These are phyloP conservation scores for Orthonychiurus folsomi DNA, from an alignment of 2,888 invertebrate genomes.

Conservation along the genomic window DNA sequence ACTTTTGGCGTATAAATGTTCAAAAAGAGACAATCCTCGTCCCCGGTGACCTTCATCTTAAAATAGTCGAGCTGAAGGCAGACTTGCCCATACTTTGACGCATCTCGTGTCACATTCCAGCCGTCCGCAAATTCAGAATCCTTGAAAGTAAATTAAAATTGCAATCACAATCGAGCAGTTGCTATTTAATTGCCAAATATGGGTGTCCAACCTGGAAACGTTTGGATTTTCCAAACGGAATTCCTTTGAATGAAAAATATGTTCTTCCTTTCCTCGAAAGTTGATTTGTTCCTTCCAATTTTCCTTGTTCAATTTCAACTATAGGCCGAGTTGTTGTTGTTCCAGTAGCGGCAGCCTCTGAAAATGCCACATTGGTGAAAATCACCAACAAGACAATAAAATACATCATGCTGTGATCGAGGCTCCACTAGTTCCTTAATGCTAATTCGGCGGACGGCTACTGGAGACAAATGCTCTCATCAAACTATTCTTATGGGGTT, in stretches of 20 bases:
- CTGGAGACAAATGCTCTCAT: too few relatives aligned
- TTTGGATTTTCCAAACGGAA: conserved; percentile 20
- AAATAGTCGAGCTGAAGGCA: conserved; percentile 23
- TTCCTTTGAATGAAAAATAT: conserved; percentile 17
- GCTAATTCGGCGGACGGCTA: too few relatives aligned
- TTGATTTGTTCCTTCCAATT: conserved; percentile 14
- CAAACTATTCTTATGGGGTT: too few relatives aligned
- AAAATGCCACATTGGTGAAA: too few relatives aligned
- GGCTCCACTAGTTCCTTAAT: too few relatives aligned
- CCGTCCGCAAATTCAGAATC: not conserved
- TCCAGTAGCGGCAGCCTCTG: too few relatives aligned
- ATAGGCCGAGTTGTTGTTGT: too few relatives aligned
- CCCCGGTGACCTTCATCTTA: conserved; percentile 14
- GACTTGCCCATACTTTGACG: conserved; percentile 19
- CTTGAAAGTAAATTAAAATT: too few relatives aligned
- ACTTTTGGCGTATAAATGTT: conserved; percentile 29
- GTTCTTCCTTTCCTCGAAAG: conserved; percentile 16
- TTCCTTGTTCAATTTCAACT: conserved; percentile 7
- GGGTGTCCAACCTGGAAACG: conserved; percentile 14
- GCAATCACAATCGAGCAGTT: too few relatives aligned
- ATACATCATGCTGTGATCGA: too few relatives aligned
- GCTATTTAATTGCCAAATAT: too few relatives aligned
- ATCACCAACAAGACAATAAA: too few relatives aligned
- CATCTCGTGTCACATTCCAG: conserved; percentile 23
- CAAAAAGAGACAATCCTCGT: conserved; percentile 25